Evolutionary conservation across 1,140 invertebrate genomes (phyloP).

Genomic region (Drosophila nebulosa): DNA sequence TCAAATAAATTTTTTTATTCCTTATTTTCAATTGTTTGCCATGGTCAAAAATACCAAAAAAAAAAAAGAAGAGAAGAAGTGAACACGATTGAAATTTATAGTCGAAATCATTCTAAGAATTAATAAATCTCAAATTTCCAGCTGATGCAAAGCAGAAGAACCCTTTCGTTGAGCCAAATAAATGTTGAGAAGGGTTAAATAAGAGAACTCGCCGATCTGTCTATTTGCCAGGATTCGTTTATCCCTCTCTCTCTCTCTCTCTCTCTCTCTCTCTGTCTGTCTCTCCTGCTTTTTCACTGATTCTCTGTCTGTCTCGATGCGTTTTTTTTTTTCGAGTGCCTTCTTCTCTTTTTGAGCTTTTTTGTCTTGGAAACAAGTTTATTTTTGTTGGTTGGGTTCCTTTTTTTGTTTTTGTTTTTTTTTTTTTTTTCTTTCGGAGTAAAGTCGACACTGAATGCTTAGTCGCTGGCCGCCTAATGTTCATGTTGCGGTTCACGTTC

Average conservation of each 20-base stretch:
- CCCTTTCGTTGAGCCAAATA: slow-evolving; percentile 16
- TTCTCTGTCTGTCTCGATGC: slow-evolving; percentile 16
- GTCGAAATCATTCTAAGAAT: slow-evolving; percentile 67
- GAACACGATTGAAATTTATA: slow-evolving; percentile 38
- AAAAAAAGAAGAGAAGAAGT: slow-evolving; percentile 17
- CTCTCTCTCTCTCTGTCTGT: slow-evolving; percentile 25
- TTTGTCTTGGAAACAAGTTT: slow-evolving; percentile 12
- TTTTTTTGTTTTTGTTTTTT: background rate
- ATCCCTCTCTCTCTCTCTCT: slow-evolving; percentile 21
- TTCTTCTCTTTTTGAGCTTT: slow-evolving; percentile 12
- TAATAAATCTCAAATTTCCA: slow-evolving; percentile 77
- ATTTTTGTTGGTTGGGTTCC: too few relatives aligned
- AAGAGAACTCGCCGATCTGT: slow-evolving; percentile 43
- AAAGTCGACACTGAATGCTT: slow-evolving; percentile 70
- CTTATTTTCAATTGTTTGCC: too few relatives aligned
- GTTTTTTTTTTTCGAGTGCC: slow-evolving; percentile 29
- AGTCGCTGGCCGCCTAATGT: slow-evolving; percentile 75
- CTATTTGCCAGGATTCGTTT: slow-evolving; percentile 59
- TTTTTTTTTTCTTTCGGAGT: background rate
- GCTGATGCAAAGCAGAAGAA: slow-evolving; percentile 3
- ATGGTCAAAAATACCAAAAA: too few relatives aligned
- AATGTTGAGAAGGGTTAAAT: slow-evolving; percentile 67
- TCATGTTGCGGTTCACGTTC: slow-evolving; percentile 76
- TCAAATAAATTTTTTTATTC: too few relatives aligned
- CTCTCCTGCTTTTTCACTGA: slow-evolving; percentile 27